These are phyloP conservation scores for Patella pellucida DNA, from an alignment of 2,888 invertebrate species.

Conservation along the genomic window DNA sequence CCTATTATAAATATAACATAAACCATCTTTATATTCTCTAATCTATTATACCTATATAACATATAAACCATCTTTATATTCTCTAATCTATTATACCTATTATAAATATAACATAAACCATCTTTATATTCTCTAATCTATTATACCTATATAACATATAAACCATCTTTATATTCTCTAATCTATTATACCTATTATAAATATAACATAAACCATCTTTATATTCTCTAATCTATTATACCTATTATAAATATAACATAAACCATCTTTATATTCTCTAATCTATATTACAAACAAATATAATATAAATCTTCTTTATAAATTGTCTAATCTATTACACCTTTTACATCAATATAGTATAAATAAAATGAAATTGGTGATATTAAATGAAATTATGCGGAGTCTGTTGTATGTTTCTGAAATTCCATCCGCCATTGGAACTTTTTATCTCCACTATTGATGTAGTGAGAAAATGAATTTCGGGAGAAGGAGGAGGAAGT, in stretches of 20 bases:
- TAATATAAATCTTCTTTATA: conserved; percentile 77
- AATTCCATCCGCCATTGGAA: too few species aligned
- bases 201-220: conserved; percentile 76
- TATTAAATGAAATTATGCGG: too few species aligned
- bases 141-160: conserved; percentile 69
- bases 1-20: conserved; percentile 57
- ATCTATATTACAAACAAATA: too few species aligned
- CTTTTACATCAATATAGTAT: too few species aligned
- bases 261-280: not conserved
- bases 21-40: not conserved
- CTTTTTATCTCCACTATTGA: too few species aligned
- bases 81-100: conserved; percentile 78
- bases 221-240: conserved; percentile 86
- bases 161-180: too few species aligned
- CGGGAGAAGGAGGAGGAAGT: too few species aligned
- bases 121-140: conserved; percentile 83
- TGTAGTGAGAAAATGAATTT: too few species aligned
- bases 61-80: conserved; percentile 81
- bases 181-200: too few species aligned
- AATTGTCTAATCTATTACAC: conserved; percentile 80
- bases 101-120: conserved; percentile 72
- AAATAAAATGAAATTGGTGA: too few species aligned
- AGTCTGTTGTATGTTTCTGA: too few species aligned
- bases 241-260: conserved; percentile 56
- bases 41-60: too few species aligned